These are phyloP conservation scores for Sphecodes monilicornis DNA, from an alignment of 2,888 invertebrate species.

Conservation along the genomic window DNA sequence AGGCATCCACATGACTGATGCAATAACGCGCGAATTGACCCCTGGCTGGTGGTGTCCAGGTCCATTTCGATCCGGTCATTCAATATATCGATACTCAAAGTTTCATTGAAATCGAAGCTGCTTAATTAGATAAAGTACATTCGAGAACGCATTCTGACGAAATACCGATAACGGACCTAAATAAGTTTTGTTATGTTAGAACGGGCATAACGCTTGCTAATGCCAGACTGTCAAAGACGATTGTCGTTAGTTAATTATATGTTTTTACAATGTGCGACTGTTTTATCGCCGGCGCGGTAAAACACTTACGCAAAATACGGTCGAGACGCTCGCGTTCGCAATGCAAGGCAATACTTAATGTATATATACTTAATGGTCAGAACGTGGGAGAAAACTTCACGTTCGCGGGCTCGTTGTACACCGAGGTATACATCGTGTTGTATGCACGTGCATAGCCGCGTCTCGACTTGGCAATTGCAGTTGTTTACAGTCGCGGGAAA, in stretches of 20 bases:
- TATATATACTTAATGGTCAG: neutral
- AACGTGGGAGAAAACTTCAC: neutral
- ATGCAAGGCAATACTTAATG: neutral
- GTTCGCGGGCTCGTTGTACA: neutral
- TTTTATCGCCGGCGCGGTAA: neutral
- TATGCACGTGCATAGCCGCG: neutral
- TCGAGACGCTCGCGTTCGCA: too few species aligned
- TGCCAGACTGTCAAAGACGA: neutral
- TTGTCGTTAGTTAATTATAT: neutral
- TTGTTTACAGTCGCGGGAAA: neutral
- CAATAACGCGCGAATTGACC: neutral
- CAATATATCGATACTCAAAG: neutral
- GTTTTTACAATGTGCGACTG: neutral
- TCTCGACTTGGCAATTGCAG: neutral
- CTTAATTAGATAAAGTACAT: neutral
- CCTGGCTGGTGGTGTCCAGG: neutral
- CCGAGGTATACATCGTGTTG: too few species aligned
- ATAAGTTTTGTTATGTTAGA: neutral
- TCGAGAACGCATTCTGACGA: neutral
- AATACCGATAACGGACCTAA: neutral
- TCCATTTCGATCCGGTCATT: neutral
- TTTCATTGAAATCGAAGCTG: neutral
- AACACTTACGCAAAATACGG: too few species aligned
- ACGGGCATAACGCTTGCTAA: neutral
- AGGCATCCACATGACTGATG: too few species aligned